These are phyloP conservation scores for Tetramorium simillimum DNA, from an alignment of 1,140 invertebrate species.

Conservation along the genomic window DNA sequence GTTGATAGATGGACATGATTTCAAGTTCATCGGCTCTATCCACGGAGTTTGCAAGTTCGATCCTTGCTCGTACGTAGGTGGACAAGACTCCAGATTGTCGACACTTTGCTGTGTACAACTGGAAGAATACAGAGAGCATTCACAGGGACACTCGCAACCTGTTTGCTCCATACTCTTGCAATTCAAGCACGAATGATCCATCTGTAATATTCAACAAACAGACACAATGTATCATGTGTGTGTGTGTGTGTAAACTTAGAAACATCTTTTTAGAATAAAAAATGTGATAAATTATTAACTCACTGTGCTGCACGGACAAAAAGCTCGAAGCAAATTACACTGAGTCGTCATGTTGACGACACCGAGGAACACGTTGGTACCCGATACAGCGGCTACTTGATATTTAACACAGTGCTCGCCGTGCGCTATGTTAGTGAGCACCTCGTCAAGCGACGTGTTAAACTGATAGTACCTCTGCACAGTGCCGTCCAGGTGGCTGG, in stretches of 20 bases:
- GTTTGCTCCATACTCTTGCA: constrained; percentile 97
- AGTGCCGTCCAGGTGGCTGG: constrained; percentile 91
- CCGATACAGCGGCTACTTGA: constrained; percentile 92
- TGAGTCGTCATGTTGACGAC: constrained; percentile 90
- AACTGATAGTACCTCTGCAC: constrained; percentile 92
- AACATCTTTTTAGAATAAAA: constrained; percentile 22
- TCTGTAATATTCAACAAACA: constrained; percentile 82
- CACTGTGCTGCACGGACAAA: constrained; percentile 97
- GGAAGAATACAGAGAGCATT: constrained; percentile 91
- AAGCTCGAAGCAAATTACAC: constrained; percentile 92
- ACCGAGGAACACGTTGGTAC: constrained; percentile 95
- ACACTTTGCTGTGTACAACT: constrained; percentile 83
- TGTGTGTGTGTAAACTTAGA: not conserved
- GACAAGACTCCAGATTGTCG: constrained; percentile 76
- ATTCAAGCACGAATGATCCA: constrained; percentile 95
- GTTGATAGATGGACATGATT: constrained; percentile 90
- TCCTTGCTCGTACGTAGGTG: constrained; percentile 81
- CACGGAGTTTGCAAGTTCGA: constrained; percentile 78
- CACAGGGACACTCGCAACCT: constrained; percentile 98
- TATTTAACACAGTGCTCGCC: constrained; percentile 97
- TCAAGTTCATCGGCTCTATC: constrained; percentile 84
- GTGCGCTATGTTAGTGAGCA: constrained; percentile 93
- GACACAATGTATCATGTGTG: constrained; percentile 31
- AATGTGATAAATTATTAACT: constrained; percentile 71
- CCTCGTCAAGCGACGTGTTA: constrained; percentile 91